Conservation (phyloP, 2,113 vertebrate genomes). For the Eclectus roratus region DNA sequence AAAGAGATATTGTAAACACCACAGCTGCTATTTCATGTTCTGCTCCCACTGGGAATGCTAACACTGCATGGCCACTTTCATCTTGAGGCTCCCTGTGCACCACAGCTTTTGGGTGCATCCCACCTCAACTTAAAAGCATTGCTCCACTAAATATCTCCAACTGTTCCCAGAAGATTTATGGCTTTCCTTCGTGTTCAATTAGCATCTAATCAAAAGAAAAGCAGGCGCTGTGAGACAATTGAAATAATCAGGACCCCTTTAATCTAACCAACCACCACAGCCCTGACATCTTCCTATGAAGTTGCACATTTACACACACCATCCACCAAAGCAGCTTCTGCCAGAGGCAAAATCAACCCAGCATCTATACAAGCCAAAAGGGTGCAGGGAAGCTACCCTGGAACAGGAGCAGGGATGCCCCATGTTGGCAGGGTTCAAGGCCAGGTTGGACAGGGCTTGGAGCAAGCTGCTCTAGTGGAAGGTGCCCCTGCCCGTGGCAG, state of each 20-base stretch:
- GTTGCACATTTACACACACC: neutral
- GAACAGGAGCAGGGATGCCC: neutral
- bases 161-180: neutral
- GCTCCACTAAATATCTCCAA: neutral
- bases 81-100: neutral
- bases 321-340: neutral
- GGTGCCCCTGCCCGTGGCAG: neutral
- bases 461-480: neutral
- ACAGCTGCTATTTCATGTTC: neutral
- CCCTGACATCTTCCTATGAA: neutral
- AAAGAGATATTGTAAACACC: neutral
- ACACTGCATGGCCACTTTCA: neutral
- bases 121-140: neutral
- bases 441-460: neutral
- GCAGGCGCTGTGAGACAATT: neutral
- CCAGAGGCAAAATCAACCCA: neutral
- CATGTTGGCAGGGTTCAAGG: neutral
- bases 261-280: neutral
- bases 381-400: neutral
- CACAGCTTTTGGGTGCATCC: neutral
- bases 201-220: neutral
- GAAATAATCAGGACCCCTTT: neutral
- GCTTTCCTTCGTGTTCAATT: neutral
- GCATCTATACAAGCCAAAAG: neutral
- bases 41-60: neutral